These are phyloP conservation scores for Megaceryle maxima DNA, from an alignment of 2,113 vertebrate genomes.

Conservation along the genomic window DNA sequence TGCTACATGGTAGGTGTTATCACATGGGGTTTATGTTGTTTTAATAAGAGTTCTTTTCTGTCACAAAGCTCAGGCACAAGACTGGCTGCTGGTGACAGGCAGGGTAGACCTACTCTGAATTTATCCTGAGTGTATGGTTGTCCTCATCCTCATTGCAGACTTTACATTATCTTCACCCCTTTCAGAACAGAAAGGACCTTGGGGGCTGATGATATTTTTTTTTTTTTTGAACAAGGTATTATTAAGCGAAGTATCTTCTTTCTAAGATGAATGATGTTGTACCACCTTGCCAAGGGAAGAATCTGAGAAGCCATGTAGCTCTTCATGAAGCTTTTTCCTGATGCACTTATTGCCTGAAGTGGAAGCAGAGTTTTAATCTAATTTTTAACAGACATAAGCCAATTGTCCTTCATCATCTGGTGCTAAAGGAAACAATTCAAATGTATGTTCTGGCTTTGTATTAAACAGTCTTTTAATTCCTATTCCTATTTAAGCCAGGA, in stretches of 20 bases:
- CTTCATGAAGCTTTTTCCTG: neutral
- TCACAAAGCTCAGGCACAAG: neutral
- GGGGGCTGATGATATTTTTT: neutral
- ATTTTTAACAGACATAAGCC: neutral
- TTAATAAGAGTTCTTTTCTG: neutral
- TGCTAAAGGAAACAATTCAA: neutral
- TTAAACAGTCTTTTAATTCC: neutral
- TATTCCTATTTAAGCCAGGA: rapidly evolving
- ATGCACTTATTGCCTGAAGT: neutral
- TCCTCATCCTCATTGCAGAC: neutral
- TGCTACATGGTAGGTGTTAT: rapidly evolving
- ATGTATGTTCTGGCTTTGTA: neutral
- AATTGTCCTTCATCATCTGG: neutral
- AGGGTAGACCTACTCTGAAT: neutral
- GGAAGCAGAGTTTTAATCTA: neutral
- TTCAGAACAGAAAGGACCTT: neutral
- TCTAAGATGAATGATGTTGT: neutral
- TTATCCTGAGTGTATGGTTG: neutral
- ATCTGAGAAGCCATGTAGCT: neutral
- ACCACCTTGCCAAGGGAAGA: neutral
- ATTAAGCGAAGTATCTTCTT: neutral
- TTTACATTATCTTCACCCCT: neutral
- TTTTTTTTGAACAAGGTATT: neutral
- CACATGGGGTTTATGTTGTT: rapidly evolving
- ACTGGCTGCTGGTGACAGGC: neutral